A percentile compares a stretch with the other conserved stretches of the same genome.
These are phyloP conservation scores for Agrypnus murinus DNA, from an alignment of 2,888 invertebrate species.

Conservation along the genomic window DNA sequence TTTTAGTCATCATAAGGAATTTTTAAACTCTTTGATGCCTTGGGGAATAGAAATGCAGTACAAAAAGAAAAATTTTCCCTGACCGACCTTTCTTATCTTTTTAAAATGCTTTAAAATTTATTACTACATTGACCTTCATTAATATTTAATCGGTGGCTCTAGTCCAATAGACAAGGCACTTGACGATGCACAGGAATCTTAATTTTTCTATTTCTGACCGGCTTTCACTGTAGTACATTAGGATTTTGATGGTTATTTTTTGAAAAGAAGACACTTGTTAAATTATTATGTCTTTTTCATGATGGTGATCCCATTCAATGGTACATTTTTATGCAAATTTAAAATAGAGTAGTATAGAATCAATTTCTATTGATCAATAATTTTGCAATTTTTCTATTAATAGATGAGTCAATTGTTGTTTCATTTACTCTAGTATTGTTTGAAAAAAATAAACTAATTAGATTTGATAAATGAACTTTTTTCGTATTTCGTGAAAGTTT, in stretches of 20 bases:
- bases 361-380: no score
- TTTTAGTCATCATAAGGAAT: not conserved
- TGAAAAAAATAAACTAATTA: no score
- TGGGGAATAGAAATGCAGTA: not conserved
- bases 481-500: no score
- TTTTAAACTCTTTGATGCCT: not conserved
- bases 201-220: constrained; percentile 24
- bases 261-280: no score
- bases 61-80: not conserved
- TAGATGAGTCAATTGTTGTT: no score
- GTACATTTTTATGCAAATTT: no score
- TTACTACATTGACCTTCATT: constrained; percentile 34
- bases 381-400: no score
- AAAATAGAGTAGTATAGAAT: no score
- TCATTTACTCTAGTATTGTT: no score
- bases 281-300: no score
- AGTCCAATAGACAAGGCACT: not conserved
- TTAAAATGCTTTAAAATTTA: constrained; percentile 11
- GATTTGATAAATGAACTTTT: no score
- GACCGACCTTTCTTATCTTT: constrained; percentile 10
- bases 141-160: constrained; percentile 26
- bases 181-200: constrained; percentile 3
- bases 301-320: no score
- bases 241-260: not conserved
- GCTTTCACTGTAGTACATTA: constrained; percentile 17